Conservation (phyloP, 1,140 invertebrate species). For the Drosophila santomea region DNA sequence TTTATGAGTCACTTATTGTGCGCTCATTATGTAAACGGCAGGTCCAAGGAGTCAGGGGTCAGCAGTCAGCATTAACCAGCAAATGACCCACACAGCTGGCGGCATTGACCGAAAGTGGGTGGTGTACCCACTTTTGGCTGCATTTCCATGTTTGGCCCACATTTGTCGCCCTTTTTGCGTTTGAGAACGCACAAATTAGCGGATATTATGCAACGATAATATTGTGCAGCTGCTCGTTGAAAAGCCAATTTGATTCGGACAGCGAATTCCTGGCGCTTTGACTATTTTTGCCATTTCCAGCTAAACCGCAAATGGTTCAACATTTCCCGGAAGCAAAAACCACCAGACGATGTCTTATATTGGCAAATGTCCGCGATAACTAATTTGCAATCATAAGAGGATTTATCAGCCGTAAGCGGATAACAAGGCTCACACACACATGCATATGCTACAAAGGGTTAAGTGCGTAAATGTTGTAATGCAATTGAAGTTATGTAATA, state of each 20-base stretch:
- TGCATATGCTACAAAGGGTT: conserved; percentile 10
- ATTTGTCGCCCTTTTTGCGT: conserved; percentile 45
- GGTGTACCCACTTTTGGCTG: conserved; percentile 7
- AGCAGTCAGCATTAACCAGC: conserved; percentile 40
- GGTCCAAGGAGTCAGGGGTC: conserved; percentile 5
- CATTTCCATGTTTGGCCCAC: conserved; percentile 42
- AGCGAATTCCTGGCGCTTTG: conserved; percentile 24
- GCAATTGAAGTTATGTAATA: conserved; percentile 3
- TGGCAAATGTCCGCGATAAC: conserved; percentile 29
- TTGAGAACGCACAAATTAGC: conserved; percentile 68
- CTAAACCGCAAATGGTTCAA: conserved; percentile 32
- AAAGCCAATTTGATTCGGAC: conserved; percentile 17
- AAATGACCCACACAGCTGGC: conserved; percentile 73
- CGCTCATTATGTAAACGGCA: conserved; percentile 51
- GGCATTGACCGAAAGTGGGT: conserved; percentile 10
- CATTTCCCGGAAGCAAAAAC: conserved; percentile 17
- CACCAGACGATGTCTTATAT: conserved; percentile 17
- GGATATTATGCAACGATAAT: conserved; percentile 76
- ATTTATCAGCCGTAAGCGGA: conserved; percentile 32
- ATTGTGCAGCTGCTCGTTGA: conserved; percentile 32
- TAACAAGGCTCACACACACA: conserved; percentile 26
- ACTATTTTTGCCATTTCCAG: conserved; percentile 12
- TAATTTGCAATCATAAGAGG: conserved; percentile 31
- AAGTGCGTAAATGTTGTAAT: conserved; percentile 10
- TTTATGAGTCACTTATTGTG: conserved; percentile 74